Percentiles rank a stretch among this genome's conserved stretches.
Evolutionary conservation across 2,888 invertebrate genomes (phyloP).

Genomic region (Baronia brevicornis): DNA sequence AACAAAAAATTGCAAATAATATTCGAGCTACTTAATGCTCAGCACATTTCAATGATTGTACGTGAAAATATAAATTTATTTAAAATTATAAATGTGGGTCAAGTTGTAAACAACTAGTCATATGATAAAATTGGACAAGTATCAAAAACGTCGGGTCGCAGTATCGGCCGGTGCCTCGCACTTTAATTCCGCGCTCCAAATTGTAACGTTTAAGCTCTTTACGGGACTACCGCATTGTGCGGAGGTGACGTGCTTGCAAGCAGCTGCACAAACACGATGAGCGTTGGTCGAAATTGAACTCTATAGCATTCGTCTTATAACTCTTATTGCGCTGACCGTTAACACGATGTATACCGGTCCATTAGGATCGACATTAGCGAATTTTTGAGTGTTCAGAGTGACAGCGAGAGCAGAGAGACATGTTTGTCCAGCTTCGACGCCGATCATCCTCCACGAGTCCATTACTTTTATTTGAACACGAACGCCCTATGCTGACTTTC

Average conservation of each 20-base stretch:
- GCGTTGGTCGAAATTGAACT: background rate
- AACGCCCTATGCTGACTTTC: too few species aligned
- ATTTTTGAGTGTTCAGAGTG: background rate
- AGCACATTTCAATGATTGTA: too few species aligned
- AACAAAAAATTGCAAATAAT: too few species aligned
- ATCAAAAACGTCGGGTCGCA: conserved; percentile 18
- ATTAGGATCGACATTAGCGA: conserved; percentile 12
- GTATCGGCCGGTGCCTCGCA: too few species aligned
- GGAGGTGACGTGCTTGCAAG: conserved; percentile 28
- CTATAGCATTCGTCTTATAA: background rate
- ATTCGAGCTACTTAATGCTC: too few species aligned
- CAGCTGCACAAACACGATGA: conserved; percentile 33
- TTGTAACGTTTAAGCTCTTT: conserved; percentile 57
- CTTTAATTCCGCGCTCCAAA: conserved; percentile 40
- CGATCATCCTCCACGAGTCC: too few species aligned
- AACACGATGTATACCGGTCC: background rate
- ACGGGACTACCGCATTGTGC: conserved; percentile 53
- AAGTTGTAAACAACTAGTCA: too few species aligned
- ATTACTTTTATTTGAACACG: too few species aligned
- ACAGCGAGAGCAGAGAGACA: conserved; percentile 5
- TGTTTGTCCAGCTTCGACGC: too few species aligned
- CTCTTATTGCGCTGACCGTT: background rate
- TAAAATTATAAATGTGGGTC: too few species aligned
- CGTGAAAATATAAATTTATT: too few species aligned
- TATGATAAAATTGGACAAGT: conserved; percentile 9